Evolutionary conservation across 2,797 vertebrate genomes (phyloP).

Genomic region (Lepus townsendii): DNA sequence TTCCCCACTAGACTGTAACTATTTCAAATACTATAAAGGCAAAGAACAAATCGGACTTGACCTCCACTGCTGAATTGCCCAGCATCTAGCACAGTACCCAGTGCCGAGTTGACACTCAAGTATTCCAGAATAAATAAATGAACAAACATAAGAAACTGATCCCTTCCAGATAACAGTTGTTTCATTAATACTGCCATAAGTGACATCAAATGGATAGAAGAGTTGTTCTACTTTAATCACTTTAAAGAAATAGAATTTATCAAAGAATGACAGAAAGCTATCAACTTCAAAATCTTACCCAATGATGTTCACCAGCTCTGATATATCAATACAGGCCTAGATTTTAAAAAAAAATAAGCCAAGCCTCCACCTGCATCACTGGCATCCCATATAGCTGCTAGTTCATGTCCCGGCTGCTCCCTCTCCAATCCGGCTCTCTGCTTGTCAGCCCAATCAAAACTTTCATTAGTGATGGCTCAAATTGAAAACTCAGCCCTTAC

Average conservation of each 20-base stretch:
- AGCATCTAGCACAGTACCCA: not conserved
- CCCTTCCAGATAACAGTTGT: not conserved
- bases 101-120: not conserved
- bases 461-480: not conserved
- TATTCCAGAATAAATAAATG: slow-evolving; percentile 12
- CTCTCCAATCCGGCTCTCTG: too few relatives aligned
- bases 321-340: not conserved
- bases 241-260: slow-evolving; percentile 32
- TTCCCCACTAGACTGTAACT: not conserved
- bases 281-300: slow-evolving; percentile 39
- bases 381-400: too few relatives aligned
- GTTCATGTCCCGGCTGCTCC: too few relatives aligned
- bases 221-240: not conserved
- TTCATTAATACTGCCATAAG: not conserved
- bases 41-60: not conserved
- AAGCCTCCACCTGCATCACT: too few relatives aligned
- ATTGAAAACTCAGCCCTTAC: slow-evolving; percentile 19
- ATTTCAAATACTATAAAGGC: not conserved
- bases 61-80: not conserved
- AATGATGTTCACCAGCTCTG: not conserved
- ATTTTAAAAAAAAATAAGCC: slow-evolving; percentile 22
- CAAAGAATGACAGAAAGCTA: not conserved
- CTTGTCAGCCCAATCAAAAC: slow-evolving; percentile 5
- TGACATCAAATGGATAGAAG: not conserved
- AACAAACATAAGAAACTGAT: not conserved